Percentiles rank a stretch among this genome's conserved stretches.
These are phyloP conservation scores for Bugulina stolonifera DNA, from an alignment of 2,888 invertebrate species.

Conservation along the genomic window DNA sequence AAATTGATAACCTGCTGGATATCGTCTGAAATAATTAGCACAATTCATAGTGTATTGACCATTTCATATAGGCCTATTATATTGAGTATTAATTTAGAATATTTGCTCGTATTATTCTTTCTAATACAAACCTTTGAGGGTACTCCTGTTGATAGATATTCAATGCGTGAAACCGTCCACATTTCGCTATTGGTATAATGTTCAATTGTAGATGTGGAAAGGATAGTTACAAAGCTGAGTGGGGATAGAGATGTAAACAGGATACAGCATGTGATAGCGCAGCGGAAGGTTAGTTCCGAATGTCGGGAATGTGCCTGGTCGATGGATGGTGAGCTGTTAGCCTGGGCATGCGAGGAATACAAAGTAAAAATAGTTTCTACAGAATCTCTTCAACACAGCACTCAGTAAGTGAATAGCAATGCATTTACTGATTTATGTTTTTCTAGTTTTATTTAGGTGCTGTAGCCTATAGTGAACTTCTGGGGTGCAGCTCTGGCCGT, in stretches of 20 bases:
- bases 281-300: neutral
- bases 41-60: no score
- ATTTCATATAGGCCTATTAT: no score
- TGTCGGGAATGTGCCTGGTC: conserved; percentile 1
- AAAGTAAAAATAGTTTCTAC: neutral
- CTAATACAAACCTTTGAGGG: neutral
- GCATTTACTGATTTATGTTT: no score
- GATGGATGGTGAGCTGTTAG: neutral
- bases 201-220: neutral
- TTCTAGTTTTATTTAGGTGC: no score
- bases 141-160: neutral
- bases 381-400: neutral
- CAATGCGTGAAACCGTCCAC: neutral
- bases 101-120: neutral
- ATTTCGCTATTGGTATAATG: neutral
- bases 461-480: no score
- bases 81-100: no score
- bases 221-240: neutral
- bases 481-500: no score
- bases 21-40: no score
- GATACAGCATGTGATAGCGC: neutral
- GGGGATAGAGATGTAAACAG: neutral
- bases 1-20: no score
- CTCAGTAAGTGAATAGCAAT: neutral
- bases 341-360: neutral